Percentiles rank a stretch among this genome's conserved stretches.
phyloP scores from a whole-genome alignment of 2,113 vertebrate genomes.

The Meles meles region DNA sequence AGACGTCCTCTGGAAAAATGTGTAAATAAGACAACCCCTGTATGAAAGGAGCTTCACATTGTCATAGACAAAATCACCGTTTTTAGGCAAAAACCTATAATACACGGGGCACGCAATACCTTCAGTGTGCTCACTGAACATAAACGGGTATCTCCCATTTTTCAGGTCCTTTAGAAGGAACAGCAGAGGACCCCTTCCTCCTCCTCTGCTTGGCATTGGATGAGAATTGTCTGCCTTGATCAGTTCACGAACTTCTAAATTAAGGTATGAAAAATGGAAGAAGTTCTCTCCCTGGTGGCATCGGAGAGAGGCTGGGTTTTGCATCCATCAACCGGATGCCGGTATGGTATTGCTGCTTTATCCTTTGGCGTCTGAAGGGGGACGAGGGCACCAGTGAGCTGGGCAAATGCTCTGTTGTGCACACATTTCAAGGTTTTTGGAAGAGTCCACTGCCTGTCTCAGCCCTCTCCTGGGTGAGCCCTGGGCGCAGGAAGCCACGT shows the following conservation, averaged over 20 bases:
- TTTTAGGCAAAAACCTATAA: not conserved
- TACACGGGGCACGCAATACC: fast-evolving
- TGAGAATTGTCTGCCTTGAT: not conserved
- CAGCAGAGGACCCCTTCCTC: not conserved
- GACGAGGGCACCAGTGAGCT: fast-evolving
- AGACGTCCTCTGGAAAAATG: not conserved
- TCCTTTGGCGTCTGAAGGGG: fast-evolving
- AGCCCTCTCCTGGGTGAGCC: not conserved
- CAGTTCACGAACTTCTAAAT: not conserved
- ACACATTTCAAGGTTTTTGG: fast-evolving
- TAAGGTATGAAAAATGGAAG: too few species aligned
- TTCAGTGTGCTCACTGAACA: too few species aligned
- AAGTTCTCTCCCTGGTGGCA: not conserved
- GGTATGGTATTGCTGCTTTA: fast-evolving
- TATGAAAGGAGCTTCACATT: not conserved
- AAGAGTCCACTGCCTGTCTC: fast-evolving
- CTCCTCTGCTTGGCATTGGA: not conserved
- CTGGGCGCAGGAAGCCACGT: fast-evolving
- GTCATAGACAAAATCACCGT: not conserved
- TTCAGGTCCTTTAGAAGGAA: not conserved
- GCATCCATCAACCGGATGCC: fast-evolving
- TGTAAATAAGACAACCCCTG: not conserved
- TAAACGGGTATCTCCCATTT: not conserved
- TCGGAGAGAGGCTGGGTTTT: not conserved
- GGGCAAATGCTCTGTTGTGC: fast-evolving